These are phyloP conservation scores for Emydoidea blandingii DNA, from an alignment of 2,797 vertebrate genomes.

Conservation along the genomic window DNA sequence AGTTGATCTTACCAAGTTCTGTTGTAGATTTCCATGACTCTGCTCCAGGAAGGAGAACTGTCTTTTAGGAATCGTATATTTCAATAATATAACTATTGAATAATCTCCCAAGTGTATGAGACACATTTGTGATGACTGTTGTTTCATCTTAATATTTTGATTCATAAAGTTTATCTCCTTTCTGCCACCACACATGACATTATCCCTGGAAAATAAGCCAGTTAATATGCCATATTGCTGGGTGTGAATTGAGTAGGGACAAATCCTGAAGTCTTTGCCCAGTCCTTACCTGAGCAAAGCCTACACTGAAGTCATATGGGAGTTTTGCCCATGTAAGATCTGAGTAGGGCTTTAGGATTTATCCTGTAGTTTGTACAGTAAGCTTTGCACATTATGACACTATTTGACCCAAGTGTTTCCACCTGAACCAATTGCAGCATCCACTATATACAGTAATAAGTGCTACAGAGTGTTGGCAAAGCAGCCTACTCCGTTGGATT, in stretches of 20 bases:
- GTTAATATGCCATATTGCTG: not conserved
- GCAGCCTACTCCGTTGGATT: slow-evolving; percentile 34
- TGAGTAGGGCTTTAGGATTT: not conserved
- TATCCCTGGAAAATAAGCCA: not conserved
- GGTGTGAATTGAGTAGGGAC: not conserved
- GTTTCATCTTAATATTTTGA: not conserved
- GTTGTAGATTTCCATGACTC: too few species aligned
- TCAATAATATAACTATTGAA: not conserved
- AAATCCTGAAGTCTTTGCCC: not conserved
- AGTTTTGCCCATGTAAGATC: not conserved
- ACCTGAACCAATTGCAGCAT: not conserved
- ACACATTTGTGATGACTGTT: not conserved
- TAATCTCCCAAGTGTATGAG: not conserved
- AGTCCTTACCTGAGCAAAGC: not conserved
- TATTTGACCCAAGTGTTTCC: not conserved
- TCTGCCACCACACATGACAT: not conserved
- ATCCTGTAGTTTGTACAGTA: not conserved
- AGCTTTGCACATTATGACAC: not conserved
- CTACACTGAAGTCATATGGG: not conserved
- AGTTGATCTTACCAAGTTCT: too few species aligned
- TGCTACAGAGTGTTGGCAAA: slow-evolving; percentile 23
- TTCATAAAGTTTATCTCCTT: not conserved
- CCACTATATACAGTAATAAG: not conserved
- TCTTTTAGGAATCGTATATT: not conserved
- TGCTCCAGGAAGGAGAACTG: too few species aligned